phyloP scores from a whole-genome alignment of 2,888 invertebrate species.

The Hydraecia micacea region DNA sequence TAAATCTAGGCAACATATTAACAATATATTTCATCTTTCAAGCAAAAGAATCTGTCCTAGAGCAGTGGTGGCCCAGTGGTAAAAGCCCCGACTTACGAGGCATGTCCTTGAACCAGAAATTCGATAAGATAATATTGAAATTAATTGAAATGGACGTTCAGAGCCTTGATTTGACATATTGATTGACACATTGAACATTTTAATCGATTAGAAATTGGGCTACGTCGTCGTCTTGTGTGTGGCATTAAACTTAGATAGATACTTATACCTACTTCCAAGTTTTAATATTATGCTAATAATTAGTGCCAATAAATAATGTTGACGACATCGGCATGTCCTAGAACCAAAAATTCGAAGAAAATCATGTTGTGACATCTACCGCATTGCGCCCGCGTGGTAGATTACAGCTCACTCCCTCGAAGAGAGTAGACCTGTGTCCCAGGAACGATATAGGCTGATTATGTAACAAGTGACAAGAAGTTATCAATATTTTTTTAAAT shows the following conservation, averaged over 20 bases:
- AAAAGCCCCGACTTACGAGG: too few relatives aligned
- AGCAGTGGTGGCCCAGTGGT: too few relatives aligned
- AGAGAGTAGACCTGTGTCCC: too few relatives aligned
- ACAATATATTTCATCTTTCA: neutral
- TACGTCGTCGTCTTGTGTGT: slow-evolving; percentile 20
- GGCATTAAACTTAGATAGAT: slow-evolving; percentile 12
- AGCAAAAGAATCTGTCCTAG: neutral
- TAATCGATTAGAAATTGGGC: slow-evolving; percentile 52
- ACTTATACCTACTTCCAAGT: neutral
- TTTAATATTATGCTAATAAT: neutral
- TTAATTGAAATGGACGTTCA: slow-evolving; percentile 25
- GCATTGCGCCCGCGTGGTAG: too few relatives aligned
- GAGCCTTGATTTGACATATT: slow-evolving; percentile 34
- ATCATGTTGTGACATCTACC: too few relatives aligned
- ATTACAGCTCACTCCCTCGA: too few relatives aligned
- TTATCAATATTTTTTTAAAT: neutral
- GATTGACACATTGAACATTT: slow-evolving; percentile 49
- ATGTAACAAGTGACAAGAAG: neutral
- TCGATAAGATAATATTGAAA: neutral
- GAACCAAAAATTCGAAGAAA: too few relatives aligned
- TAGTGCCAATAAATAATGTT: neutral
- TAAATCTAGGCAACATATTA: neutral
- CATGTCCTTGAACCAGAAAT: too few relatives aligned
- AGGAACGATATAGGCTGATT: too few relatives aligned
- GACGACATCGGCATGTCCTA: too few relatives aligned